Conservation (phyloP, 2,797 vertebrate genomes). For the Anguilla pacifica region DNA sequence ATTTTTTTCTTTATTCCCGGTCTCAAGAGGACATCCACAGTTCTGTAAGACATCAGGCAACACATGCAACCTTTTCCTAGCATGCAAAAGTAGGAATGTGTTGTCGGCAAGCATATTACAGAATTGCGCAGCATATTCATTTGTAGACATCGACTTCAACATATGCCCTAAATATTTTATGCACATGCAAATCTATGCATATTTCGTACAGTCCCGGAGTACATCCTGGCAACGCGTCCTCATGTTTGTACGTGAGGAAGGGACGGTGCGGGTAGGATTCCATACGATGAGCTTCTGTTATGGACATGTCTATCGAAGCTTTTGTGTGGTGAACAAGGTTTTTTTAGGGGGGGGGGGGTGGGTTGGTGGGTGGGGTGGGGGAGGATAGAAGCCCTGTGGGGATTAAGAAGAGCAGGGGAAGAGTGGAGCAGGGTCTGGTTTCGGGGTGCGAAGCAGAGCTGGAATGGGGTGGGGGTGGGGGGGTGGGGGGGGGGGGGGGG, state of each 20-base stretch:
- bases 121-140: background rate
- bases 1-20: background rate
- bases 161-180: background rate
- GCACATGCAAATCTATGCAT: background rate
- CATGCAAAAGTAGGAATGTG: background rate
- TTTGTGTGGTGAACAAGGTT: background rate
- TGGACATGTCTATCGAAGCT: background rate
- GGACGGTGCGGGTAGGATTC: background rate
- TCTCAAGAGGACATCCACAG: background rate
- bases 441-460: background rate
- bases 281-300: background rate
- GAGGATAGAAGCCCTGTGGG: background rate
- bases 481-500: slow-evolving; percentile 32
- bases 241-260: background rate
- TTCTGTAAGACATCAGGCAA: background rate
- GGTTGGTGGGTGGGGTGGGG: background rate
- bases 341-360: background rate
- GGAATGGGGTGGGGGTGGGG: slow-evolving; percentile 29
- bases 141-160: background rate
- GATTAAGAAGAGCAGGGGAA: background rate
- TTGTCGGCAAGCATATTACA: background rate
- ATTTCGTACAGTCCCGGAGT: background rate
- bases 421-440: background rate
- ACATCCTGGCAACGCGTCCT: background rate
- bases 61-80: background rate